Percentiles rank a stretch among this genome's conserved stretches.
phyloP scores from a whole-genome alignment of 2,113 vertebrate species.

The Athene noctua region DNA sequence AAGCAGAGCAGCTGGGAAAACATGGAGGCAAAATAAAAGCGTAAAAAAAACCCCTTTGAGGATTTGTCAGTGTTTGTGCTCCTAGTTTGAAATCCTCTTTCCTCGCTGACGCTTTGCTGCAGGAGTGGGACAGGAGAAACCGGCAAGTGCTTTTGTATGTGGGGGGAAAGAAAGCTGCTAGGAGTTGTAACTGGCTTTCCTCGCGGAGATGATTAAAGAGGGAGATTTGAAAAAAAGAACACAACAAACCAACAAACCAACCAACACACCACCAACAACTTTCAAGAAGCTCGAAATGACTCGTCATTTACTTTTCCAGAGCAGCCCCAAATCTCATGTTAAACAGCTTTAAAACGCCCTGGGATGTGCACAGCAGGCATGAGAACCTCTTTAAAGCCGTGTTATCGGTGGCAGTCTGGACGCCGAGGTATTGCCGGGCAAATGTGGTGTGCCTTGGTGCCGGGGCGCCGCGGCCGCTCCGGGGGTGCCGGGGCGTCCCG shows the following conservation, averaged over 20 bases:
- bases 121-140: background rate
- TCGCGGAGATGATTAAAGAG: background rate
- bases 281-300: background rate
- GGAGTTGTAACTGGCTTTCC: background rate
- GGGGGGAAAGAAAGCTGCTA: background rate
- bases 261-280: background rate
- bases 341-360: background rate
- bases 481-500: no score
- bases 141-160: background rate
- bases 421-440: background rate
- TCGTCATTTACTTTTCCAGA: background rate
- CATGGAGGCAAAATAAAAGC: constrained; percentile 18
- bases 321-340: background rate
- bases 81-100: background rate
- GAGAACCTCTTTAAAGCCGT: background rate
- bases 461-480: no score
- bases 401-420: background rate
- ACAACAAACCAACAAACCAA: background rate
- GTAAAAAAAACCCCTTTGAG: background rate
- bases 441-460: background rate
- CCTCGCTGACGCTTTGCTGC: background rate
- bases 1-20: constrained; percentile 21
- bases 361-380: background rate
- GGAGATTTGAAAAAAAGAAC: background rate
- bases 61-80: background rate